These are phyloP conservation scores for Acanthochromis polyacanthus DNA, from an alignment of 2,113 vertebrate species.

Conservation along the genomic window DNA sequence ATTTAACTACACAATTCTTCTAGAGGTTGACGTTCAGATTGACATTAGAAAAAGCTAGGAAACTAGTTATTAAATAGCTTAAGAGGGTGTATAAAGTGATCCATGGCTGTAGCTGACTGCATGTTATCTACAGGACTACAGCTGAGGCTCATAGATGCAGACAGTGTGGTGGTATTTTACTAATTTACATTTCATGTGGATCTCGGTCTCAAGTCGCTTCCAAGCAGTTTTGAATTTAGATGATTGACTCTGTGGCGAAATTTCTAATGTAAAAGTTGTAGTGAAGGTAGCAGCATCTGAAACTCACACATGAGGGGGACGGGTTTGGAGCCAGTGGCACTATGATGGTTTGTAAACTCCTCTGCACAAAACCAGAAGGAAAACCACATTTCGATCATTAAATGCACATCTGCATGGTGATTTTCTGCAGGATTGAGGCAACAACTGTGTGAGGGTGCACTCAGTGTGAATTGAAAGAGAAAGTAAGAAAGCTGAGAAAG, in stretches of 20 bases:
- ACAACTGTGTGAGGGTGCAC: background rate
- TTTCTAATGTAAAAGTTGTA: background rate
- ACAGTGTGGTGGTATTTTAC: background rate
- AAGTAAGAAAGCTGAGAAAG: constrained; percentile 6
- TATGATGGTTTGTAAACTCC: constrained; percentile 1
- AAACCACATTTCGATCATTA: constrained; percentile 35
- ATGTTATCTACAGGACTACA: too few relatives aligned
- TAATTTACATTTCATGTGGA: background rate
- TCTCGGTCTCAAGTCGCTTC: constrained; percentile 29
- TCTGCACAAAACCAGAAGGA: constrained; percentile 31
- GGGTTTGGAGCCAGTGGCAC: background rate
- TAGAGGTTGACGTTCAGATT: constrained; percentile 1
- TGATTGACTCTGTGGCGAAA: background rate
- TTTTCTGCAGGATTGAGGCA: constrained; percentile 9
- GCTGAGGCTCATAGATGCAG: background rate
- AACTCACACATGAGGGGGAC: background rate
- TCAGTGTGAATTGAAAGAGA: constrained; percentile 5
- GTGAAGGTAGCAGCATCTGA: constrained; percentile 11
- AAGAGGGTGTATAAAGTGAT: background rate
- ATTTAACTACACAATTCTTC: background rate
- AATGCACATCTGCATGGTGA: background rate
- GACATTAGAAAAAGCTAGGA: background rate
- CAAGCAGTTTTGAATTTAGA: background rate
- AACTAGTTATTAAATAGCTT: constrained; percentile 1
- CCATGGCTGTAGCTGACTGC: background rate